A percentile compares a stretch with the other conserved stretches of the same genome.
These are phyloP conservation scores for Sceliomorpha sp. DNA, from an alignment of 2,888 invertebrate genomes.

Conservation along the genomic window DNA sequence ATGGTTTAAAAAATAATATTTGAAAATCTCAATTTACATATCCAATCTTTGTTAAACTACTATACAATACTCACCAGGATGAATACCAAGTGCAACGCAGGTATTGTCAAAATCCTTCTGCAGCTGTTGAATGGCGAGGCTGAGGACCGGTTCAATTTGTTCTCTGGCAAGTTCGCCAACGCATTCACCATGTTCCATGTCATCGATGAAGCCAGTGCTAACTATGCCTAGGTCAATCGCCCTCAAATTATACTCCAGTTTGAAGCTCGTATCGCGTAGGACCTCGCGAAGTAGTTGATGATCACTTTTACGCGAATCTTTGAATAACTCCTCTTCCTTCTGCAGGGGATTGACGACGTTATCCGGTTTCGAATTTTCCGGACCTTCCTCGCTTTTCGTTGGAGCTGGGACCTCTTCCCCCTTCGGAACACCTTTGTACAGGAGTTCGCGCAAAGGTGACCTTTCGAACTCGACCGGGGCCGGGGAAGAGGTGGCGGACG, in stretches of 20 bases:
- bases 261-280: conserved; percentile 91
- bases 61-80: conserved; percentile 93
- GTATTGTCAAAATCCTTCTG: conserved; percentile 92
- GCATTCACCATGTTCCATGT: conserved; percentile 86
- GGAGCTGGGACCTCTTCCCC: conserved; percentile 22
- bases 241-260: conserved; percentile 90
- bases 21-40: not conserved
- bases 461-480: conserved; percentile 82
- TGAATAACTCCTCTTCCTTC: conserved; percentile 68
- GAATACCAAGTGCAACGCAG: conserved; percentile 91
- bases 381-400: conserved; percentile 29
- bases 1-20: not conserved
- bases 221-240: conserved; percentile 86
- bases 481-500: conserved; percentile 41
- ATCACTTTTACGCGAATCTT: conserved; percentile 77
- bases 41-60: not conserved
- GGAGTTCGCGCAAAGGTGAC: conserved; percentile 71
- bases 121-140: conserved; percentile 92
- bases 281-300: conserved; percentile 90
- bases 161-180: conserved; percentile 85
- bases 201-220: conserved; percentile 80
- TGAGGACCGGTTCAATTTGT: conserved; percentile 90
- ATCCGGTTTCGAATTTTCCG: not conserved
- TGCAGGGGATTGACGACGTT: conserved; percentile 45
- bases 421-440: conserved; percentile 65